Percentiles rank a stretch among this genome's conserved stretches.
These are phyloP conservation scores for Nasonia giraulti DNA, from an alignment of 1,140 invertebrate genomes.

Conservation along the genomic window DNA sequence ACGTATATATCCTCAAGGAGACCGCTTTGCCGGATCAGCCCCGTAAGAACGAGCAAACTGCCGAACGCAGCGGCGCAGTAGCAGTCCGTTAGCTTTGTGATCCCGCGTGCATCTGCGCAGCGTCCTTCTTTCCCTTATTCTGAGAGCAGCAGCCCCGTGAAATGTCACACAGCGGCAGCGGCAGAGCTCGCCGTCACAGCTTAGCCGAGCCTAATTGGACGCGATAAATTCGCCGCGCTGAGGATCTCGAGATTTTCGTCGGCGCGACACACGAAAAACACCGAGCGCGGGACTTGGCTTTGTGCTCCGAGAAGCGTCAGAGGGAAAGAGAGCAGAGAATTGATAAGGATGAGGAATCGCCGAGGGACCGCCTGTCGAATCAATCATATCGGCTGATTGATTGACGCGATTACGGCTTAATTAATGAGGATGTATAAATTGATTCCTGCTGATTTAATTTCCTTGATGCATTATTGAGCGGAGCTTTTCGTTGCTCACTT, in stretches of 20 bases:
- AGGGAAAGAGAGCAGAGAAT: slow-evolving; percentile 21
- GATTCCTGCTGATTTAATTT: slow-evolving; percentile 44
- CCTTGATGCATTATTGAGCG: slow-evolving; percentile 19
- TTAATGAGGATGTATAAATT: slow-evolving; percentile 48
- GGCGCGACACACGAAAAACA: slow-evolving; percentile 36
- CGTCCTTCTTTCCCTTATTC: slow-evolving; percentile 3
- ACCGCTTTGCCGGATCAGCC: not conserved
- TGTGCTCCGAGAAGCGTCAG: slow-evolving; percentile 33
- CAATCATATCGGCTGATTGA: slow-evolving; percentile 46
- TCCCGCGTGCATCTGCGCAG: slow-evolving; percentile 57
- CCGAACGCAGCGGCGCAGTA: too few relatives aligned
- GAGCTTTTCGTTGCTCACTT: not conserved
- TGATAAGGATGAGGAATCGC: slow-evolving; percentile 33
- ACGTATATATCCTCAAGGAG: not conserved
- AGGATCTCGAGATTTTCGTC: slow-evolving; percentile 36
- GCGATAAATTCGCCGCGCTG: slow-evolving; percentile 59
- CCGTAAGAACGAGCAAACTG: too few relatives aligned
- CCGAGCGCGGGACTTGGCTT: slow-evolving; percentile 1
- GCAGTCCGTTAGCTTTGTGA: slow-evolving; percentile 66
- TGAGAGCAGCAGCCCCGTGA: slow-evolving; percentile 49
- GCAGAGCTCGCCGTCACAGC: slow-evolving; percentile 28
- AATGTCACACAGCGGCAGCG: slow-evolving; percentile 56
- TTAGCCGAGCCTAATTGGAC: slow-evolving; percentile 63
- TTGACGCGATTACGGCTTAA: slow-evolving; percentile 44
- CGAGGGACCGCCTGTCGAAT: slow-evolving; percentile 29